Base-by-base conservation (phyloP, 1,140 invertebrate species). In the Eueides isabella region DNA sequence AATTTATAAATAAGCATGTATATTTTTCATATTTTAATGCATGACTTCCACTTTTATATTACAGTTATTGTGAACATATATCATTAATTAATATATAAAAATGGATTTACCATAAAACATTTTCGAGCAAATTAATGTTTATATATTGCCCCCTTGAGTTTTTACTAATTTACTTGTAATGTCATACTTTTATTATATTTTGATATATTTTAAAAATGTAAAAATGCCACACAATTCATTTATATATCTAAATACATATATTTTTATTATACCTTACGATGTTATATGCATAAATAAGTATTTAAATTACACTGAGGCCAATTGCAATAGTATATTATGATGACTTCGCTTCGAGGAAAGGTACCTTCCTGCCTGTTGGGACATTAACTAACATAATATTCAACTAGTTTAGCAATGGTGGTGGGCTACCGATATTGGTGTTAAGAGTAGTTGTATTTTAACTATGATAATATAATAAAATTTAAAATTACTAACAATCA, bases 311-410 rank as follows among this genome's bases (percentile, higher is more conserved):
- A 73, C 31, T 67, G 65, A 75, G n/a, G 48, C 48, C 48, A 55
- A 55, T 69, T 67, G 55, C 69, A 68, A 64, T 61, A 63, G 77
- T 83, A 82, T 81, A 82, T 83, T 79, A 76, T 84, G 85, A 89
- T 90, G 89, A 92, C 87, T 91, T 86, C 84, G 91, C 90, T 93
- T 93, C 88, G 86, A 87, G 89, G 89, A 91, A 84, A 87, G 87
- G 90, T 90, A 92, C 92, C 93, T 94, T 94, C 92, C 93, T 94
- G 93, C 92, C 92, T 94, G 93, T 88, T 89, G 92, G 92, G 90
- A 87, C 85, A 82, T 81, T 83, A 81, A 92, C 92, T 93, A 93
- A 93, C 89, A 87, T 80, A 67, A 79, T 81, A 79, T 80, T 79
- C 75, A 75, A 83, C 76, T 85, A 80, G 75, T 83, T 75, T 76